A percentile compares a stretch with the other conserved stretches of the same genome.
Evolutionary conservation across 2,113 vertebrate genomes (phyloP).

Genomic region (Bujurquina vittata): DNA sequence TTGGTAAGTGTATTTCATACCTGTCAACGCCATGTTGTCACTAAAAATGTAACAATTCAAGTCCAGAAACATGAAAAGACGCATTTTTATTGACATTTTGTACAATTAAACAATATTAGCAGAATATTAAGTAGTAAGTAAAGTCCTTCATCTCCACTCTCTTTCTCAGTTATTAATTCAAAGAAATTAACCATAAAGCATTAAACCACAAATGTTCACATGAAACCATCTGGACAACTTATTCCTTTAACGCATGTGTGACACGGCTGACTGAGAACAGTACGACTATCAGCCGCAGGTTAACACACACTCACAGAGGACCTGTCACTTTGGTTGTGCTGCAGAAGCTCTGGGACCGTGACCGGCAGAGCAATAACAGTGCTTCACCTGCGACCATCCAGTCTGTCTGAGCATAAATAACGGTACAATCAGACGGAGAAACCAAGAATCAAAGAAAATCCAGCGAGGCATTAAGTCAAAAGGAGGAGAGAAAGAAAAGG

Average conservation of each 20-base stretch:
- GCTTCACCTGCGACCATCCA: not conserved
- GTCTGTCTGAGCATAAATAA: constrained; percentile 11
- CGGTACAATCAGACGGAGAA: constrained; percentile 3
- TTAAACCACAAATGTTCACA: not conserved
- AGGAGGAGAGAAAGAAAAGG: constrained; percentile 43
- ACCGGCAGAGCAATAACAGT: not conserved
- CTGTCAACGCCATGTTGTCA: too few relatives aligned
- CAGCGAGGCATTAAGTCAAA: constrained; percentile 36
- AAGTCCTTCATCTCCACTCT: not conserved
- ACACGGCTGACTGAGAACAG: not conserved
- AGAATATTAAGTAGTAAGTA: not conserved
- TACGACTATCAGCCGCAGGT: not conserved
- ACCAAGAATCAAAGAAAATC: constrained; percentile 5
- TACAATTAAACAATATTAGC: not conserved
- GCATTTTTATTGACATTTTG: not conserved
- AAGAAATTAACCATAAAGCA: not conserved
- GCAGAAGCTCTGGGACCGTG: not conserved
- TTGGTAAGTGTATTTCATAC: too few relatives aligned
- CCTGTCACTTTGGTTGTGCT: constrained; percentile 12
- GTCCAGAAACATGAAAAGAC: not conserved
- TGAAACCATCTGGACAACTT: not conserved
- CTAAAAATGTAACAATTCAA: not conserved
- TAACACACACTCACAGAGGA: not conserved
- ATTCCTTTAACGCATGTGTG: not conserved
- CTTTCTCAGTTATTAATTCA: not conserved